Percentiles rank a stretch among this genome's conserved stretches.
Evolutionary conservation across 2,888 invertebrate species (phyloP).

Genomic region (Oxyscelio sp.): DNA sequence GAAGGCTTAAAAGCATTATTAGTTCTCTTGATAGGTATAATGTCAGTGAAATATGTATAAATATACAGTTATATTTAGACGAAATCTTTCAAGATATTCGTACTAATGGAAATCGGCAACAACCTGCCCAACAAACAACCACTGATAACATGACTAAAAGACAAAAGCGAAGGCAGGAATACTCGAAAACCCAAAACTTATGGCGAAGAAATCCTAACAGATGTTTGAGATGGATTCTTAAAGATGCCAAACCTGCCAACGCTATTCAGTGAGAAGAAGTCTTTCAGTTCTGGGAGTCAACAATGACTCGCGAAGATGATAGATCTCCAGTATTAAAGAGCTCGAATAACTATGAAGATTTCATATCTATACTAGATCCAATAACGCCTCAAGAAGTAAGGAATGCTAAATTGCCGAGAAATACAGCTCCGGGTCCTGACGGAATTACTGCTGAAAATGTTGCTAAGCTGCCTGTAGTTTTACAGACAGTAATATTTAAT

Average conservation of each 20-base stretch:
- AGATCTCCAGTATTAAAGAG: neutral
- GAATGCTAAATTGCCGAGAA: neutral
- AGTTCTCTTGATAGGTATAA: no score
- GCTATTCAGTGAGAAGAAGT: neutral
- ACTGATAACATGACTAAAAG: no score
- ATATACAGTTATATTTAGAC: no score
- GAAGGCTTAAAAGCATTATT: no score
- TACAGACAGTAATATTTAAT: constrained; percentile 5
- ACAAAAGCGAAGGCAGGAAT: constrained; percentile 38
- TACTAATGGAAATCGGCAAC: no score
- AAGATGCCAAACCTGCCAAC: constrained; percentile 14
- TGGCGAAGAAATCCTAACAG: constrained; percentile 64
- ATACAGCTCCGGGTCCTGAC: constrained; percentile 76
- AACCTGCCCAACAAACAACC: no score
- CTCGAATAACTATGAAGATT: neutral
- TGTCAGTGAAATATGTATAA: no score
- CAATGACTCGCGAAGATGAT: neutral
- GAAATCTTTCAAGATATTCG: no score
- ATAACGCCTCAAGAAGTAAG: neutral
- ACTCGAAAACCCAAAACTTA: constrained; percentile 33
- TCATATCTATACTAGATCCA: neutral
- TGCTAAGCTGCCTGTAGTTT: constrained; percentile 18
- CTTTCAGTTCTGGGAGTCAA: constrained; percentile 5
- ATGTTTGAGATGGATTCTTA: constrained; percentile 61
- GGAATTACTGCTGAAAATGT: constrained; percentile 66